A percentile compares a stretch with the other conserved stretches of the same genome.
These are phyloP conservation scores for Corvus hawaiiensis DNA, from an alignment of 2,113 vertebrate genomes.

Conservation along the genomic window DNA sequence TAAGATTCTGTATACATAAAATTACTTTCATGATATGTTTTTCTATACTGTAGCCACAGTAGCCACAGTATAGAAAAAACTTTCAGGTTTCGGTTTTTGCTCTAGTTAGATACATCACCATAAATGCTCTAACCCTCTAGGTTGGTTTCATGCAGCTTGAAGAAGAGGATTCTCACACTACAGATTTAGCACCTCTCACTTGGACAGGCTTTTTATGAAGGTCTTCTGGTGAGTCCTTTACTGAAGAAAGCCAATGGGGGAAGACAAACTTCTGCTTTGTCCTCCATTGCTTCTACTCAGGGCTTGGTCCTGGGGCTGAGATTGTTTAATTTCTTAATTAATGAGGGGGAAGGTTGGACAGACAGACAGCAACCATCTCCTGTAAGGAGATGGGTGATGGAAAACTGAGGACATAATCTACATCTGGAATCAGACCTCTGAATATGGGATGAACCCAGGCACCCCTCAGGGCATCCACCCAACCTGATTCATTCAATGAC, in stretches of 20 bases:
- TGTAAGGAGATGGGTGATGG: neutral
- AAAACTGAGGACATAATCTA: neutral
- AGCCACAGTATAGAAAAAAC: neutral
- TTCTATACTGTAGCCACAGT: neutral
- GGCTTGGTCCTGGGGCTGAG: neutral
- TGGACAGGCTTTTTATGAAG: neutral
- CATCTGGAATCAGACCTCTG: neutral
- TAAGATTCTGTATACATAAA: neutral
- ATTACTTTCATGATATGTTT: neutral
- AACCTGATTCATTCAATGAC: neutral
- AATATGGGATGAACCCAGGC: neutral
- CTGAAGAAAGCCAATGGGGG: neutral
- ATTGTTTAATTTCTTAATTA: neutral
- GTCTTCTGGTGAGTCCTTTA: neutral
- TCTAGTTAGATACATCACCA: neutral
- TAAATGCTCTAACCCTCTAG: neutral
- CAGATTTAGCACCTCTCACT: neutral
- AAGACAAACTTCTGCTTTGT: neutral
- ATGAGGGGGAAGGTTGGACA: neutral
- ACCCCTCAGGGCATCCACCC: neutral
- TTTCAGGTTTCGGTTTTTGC: neutral
- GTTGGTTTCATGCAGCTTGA: neutral
- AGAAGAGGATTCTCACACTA: neutral
- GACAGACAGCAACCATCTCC: neutral
- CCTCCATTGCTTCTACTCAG: neutral